A percentile compares a stretch with the other conserved stretches of the same genome.
Evolutionary conservation across 2,797 vertebrate genomes (phyloP).

Genomic region (Diceros bicornis): DNA sequence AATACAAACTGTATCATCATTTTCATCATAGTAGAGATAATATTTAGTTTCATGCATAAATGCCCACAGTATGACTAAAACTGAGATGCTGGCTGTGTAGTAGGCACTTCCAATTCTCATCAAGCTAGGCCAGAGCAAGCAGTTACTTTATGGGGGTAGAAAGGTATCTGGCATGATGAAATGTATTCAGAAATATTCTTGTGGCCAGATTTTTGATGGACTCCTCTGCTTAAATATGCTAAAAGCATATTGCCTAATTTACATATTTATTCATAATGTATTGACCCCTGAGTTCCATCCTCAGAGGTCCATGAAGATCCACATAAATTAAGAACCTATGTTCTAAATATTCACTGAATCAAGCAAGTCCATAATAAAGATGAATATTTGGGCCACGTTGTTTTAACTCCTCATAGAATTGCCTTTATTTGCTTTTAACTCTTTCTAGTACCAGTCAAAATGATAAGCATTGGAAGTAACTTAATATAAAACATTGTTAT

Average conservation of each 20-base stretch:
- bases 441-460: background rate
- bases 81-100: background rate
- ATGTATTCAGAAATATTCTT: background rate
- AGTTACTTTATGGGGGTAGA: background rate
- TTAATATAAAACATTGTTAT: background rate
- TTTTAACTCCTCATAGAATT: background rate
- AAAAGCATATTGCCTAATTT: constrained; percentile 23
- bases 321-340: background rate
- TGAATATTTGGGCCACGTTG: background rate
- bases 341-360: background rate
- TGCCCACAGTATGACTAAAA: background rate
- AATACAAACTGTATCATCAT: background rate
- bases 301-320: background rate
- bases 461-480: background rate
- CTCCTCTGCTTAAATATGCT: background rate
- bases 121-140: background rate
- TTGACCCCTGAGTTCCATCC: background rate
- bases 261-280: background rate
- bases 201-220: background rate
- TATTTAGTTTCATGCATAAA: background rate
- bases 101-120: background rate
- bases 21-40: background rate
- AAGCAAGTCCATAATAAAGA: background rate
- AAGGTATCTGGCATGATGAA: background rate
- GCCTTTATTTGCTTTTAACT: background rate